These are phyloP conservation scores for Dallia pectoralis DNA, from an alignment of 2,797 vertebrate genomes.

Conservation along the genomic window DNA sequence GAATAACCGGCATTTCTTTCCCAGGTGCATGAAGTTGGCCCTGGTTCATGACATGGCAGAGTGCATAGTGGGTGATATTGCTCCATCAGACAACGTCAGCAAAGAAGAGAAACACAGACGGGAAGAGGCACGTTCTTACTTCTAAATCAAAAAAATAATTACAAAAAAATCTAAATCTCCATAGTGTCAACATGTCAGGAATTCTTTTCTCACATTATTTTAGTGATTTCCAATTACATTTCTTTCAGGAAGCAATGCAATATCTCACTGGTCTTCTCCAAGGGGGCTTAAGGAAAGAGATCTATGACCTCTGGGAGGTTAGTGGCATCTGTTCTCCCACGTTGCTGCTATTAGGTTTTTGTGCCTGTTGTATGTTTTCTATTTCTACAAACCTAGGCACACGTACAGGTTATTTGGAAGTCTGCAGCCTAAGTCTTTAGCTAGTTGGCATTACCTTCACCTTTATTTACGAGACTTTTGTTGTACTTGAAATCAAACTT, in stretches of 20 bases:
- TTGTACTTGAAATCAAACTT: background rate
- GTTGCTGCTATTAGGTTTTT: constrained; percentile 11
- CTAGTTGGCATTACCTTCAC: background rate
- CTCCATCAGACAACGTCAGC: constrained; percentile 92
- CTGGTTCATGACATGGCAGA: constrained; percentile 98
- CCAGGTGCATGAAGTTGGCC: constrained; percentile 90
- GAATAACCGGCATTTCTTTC: background rate
- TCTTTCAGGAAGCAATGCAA: constrained; percentile 86
- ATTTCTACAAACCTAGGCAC: background rate
- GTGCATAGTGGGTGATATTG: constrained; percentile 96
- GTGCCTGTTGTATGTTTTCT: constrained; percentile 32
- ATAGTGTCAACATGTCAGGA: background rate
- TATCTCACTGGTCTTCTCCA: constrained; percentile 81
- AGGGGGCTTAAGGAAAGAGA: constrained; percentile 82
- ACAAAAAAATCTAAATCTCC: too few relatives aligned
- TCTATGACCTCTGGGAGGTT: constrained; percentile 92
- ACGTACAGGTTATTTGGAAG: background rate
- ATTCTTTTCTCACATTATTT: background rate
- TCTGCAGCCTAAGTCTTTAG: background rate
- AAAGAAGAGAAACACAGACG: constrained; percentile 92
- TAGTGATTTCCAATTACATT: background rate
- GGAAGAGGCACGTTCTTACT: constrained; percentile 80
- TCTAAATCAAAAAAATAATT: too few relatives aligned
- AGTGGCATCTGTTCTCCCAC: background rate
- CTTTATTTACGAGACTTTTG: background rate